Evolutionary conservation across 2,797 vertebrate genomes (phyloP).

Genomic region (Neostethus bicornis): DNA sequence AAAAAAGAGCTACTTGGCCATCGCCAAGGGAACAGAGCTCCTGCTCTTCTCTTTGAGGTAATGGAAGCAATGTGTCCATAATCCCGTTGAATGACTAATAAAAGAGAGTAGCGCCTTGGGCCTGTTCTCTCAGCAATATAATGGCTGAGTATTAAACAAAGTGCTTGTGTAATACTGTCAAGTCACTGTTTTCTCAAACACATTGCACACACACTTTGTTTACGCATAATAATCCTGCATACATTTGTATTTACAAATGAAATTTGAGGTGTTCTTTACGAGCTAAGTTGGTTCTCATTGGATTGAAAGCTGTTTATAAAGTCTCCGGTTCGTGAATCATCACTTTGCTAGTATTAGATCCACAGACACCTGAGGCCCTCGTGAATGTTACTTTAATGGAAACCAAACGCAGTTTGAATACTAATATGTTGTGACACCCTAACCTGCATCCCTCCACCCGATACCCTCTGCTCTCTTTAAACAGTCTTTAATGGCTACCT

Average conservation of each 20-base stretch:
- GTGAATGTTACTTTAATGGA: constrained; percentile 70
- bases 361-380: constrained; percentile 55
- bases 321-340: constrained; percentile 54
- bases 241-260: constrained; percentile 58
- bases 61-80: constrained; percentile 81
- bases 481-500: constrained; percentile 75
- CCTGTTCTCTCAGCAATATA: constrained; percentile 74
- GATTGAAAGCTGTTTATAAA: constrained; percentile 69
- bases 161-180: constrained; percentile 79
- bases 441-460: constrained; percentile 75
- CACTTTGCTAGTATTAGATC: constrained; percentile 28
- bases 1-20: constrained; percentile 63
- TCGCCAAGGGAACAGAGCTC: constrained; percentile 63
- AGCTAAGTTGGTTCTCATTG: constrained; percentile 59
- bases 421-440: constrained; percentile 80
- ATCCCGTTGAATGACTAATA: constrained; percentile 81
- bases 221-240: constrained; percentile 61
- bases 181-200: constrained; percentile 74
- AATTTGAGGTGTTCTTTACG: constrained; percentile 57
- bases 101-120: constrained; percentile 78
- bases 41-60: constrained; percentile 78
- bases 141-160: constrained; percentile 77
- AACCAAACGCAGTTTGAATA: constrained; percentile 77
- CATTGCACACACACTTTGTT: constrained; percentile 54
- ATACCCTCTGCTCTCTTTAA: constrained; percentile 75